phyloP scores from a whole-genome alignment of 2,888 invertebrate species.

The Agrotis clavis region DNA sequence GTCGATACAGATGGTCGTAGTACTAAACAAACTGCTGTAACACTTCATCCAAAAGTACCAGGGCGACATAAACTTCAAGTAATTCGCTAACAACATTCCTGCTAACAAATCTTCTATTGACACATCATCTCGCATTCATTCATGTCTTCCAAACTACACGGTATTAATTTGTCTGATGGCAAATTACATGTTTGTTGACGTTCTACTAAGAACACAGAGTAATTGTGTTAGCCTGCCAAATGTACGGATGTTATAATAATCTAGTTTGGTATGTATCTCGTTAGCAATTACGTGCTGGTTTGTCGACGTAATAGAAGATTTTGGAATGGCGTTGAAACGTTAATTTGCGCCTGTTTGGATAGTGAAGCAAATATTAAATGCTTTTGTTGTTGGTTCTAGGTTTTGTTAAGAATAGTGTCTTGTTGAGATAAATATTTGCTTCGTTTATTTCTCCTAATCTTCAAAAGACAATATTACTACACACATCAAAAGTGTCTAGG shows the following conservation, averaged over 20 bases:
- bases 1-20: no score
- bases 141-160: conserved; percentile 26
- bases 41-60: conserved; percentile 18
- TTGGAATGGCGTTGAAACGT: conserved; percentile 21
- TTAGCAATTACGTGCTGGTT: conserved; percentile 37
- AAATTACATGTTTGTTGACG: conserved; percentile 61
- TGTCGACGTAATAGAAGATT: conserved; percentile 27
- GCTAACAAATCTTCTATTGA: conserved; percentile 38
- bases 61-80: conserved; percentile 1
- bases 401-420: not conserved
- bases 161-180: conserved; percentile 60
- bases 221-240: conserved; percentile 48
- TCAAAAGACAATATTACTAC: not conserved
- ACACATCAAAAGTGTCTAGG: no score
- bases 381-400: not conserved
- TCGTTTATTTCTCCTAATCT: not conserved
- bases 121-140: conserved; percentile 45
- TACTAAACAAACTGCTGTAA: no score
- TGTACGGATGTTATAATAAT: conserved; percentile 44
- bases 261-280: conserved; percentile 47
- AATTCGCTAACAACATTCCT: conserved; percentile 18
- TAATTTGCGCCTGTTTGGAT: conserved; percentile 36
- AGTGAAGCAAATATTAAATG: conserved; percentile 4
- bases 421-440: conserved; percentile 3
- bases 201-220: conserved; percentile 36